Base-by-base conservation (phyloP, 1,140 invertebrate species). In the Musca vetustissima region DNA sequence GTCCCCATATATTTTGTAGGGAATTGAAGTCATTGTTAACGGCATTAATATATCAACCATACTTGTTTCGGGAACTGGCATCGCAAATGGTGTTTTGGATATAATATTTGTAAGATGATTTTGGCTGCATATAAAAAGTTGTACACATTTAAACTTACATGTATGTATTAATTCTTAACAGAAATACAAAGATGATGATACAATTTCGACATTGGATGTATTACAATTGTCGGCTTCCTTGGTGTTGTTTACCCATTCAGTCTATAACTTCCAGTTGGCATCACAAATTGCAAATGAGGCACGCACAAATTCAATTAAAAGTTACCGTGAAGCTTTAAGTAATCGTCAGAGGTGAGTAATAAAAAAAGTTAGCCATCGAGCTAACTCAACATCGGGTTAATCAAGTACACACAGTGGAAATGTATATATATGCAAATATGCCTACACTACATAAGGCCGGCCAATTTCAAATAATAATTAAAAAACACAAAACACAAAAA, bases 211-310 rank as follows among this genome's bases (percentile, higher is more conserved):
- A 9, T 65, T 71, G 47, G 76, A 76, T 57, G 57, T 80, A 13
- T 53, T 80, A 8, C 74, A 80, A 22, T 55, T 80, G 11, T 74
- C 78, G 6, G 73, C 76, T 13, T 76, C 75, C 24, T 28, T 80
- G 15, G 52, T 80, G 1, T 67, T 78, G 8, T 80, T 80, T 9
- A 80, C 76, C 4, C 78, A 80, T 55, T 76, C 78, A 3, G 49
- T 80, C 0, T 77, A 73, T 22, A 80, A 80, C 71, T 67, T 78
- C 2, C 75, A 74, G 15, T 53, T 80, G 21, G 78, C 69, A 55
- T 69, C 68, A 55, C 21, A n/a, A 22, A 68, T 68, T n/a, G 52
- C 47, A 13, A 65, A 49, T 66, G 24, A 55, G 17, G 32, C 50
- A 15, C 66, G 53, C 14, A n/a, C 8, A 6, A 43, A 48, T 43